Base-by-base conservation (phyloP, 1,140 invertebrate genomes). In the Drosophila parabipectinata region DNA sequence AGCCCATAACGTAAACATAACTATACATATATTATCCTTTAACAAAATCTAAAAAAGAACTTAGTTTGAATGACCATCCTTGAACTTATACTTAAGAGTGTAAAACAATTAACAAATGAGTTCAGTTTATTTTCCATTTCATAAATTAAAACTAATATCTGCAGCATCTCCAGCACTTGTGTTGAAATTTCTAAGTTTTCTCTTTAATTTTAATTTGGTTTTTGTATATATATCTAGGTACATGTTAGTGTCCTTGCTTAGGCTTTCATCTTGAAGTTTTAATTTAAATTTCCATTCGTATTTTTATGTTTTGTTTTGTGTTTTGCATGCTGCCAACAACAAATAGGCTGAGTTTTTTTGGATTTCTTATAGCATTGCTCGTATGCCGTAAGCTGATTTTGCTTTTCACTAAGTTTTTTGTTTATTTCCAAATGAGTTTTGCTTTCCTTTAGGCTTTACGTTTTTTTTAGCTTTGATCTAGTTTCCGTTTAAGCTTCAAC, bases 161-260 rank as follows among this genome's bases (percentile, higher is more conserved):
- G 81, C 82, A 87, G 82, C 81, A 69, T 83, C 28, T 66, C 79
- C 67, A 84, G 73, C 77, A 81, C 81, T 85, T 85, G 77, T 85
- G 68, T 84, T 81, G 79, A 55, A 71, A 64, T 85, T 85, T 77
- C 51, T 45, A 50, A 64, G 58, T 50, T 71, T 30, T 61, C 26
- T 50, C 41, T 24, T 55, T 51, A 50, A 14, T 24, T 73, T 62
- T 55, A 41, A 69, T 59, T 79, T 60, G 56, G 64, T 77, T 76
- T 56, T 87, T 87, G 82, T 85, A 85, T 85, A 78, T 83, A 87
- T 85, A 87, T 87, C 82, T 85, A 85, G 82, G 82, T 85, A 85
- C 82, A 87, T 85, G 82, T 85, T 85, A 85, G 82, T 85, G 82
- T 85, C 82, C 82, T 85, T 85, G 78, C 82, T 78, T 85, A 85